Conservation (phyloP, 53 echinoderm and acorn worm genomes). For the Holothuria scabra region DNA sequence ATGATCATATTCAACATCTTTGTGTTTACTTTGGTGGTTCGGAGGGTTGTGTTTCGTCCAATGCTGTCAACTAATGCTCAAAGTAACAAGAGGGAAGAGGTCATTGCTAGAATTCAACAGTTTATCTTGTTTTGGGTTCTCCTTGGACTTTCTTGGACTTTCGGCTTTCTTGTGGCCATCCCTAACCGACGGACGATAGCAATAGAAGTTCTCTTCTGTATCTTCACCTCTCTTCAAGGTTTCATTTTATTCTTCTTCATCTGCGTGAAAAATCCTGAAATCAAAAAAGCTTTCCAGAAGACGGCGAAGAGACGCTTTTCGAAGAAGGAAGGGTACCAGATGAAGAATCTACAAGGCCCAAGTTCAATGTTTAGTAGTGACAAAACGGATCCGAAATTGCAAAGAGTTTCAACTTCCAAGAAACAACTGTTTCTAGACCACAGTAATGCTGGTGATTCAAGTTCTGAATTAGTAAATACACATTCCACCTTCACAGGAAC, state of each 20-base stretch:
- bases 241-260: conserved; percentile 1
- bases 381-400: too few relatives aligned
- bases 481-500: too few relatives aligned
- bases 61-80: conserved; percentile 13
- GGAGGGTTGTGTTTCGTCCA: conserved; percentile 9
- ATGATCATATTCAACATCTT: neutral
- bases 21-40: neutral
- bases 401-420: too few relatives aligned
- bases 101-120: conserved; percentile 18
- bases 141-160: conserved; percentile 20
- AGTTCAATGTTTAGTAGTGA: too few relatives aligned
- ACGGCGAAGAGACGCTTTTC: too few relatives aligned
- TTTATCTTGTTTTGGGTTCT: conserved; percentile 26
- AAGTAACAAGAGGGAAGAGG: conserved; percentile 11
- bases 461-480: too few relatives aligned
- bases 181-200: neutral
- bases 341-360: too few relatives aligned
- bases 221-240: conserved; percentile 16
- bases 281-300: neutral
- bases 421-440: too few relatives aligned
- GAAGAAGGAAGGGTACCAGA: too few relatives aligned
- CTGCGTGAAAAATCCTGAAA: conserved; percentile 16
- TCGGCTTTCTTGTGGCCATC: conserved; percentile 11
- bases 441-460: too few relatives aligned
- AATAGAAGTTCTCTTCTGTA: conserved; percentile 1